Percentiles rank a stretch among this genome's conserved stretches.
Evolutionary conservation across 2,113 vertebrate genomes (phyloP).

Genomic region (Hucho hucho): DNA sequence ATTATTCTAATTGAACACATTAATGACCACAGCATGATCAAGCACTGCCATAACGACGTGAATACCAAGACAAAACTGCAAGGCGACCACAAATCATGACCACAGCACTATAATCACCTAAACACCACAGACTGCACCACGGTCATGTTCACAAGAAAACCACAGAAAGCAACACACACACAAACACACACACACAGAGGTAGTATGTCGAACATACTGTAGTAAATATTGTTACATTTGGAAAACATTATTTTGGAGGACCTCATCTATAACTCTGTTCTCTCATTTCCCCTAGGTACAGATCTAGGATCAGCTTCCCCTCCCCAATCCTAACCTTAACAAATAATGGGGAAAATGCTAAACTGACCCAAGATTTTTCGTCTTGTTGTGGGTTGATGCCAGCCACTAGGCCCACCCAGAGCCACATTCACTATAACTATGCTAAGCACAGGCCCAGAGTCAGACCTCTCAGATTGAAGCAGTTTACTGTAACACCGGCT

Average conservation of each 20-base stretch:
- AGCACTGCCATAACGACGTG: no score
- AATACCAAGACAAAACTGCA: no score
- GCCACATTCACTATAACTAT: neutral
- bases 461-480: neutral
- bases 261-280: no score
- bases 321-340: no score
- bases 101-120: slow-evolving; percentile 12
- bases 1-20: no score
- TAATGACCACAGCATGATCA: slow-evolving; percentile 2
- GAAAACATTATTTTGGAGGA: no score
- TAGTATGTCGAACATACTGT: no score
- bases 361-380: no score
- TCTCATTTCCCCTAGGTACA: no score
- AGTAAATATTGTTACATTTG: no score
- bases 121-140: slow-evolving; percentile 36
- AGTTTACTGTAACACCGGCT: neutral
- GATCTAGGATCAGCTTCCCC: no score
- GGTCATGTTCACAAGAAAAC: slow-evolving; percentile 19
- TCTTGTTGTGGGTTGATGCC: neutral
- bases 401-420: neutral
- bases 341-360: no score
- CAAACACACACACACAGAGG: neutral
- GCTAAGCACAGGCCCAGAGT: neutral
- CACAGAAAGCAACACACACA: slow-evolving; percentile 5
- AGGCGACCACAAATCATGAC: neutral